Percentiles rank a stretch among this genome's conserved stretches.
Evolutionary conservation across 2,113 vertebrate genomes (phyloP).

Genomic region (Anhinga anhinga): DNA sequence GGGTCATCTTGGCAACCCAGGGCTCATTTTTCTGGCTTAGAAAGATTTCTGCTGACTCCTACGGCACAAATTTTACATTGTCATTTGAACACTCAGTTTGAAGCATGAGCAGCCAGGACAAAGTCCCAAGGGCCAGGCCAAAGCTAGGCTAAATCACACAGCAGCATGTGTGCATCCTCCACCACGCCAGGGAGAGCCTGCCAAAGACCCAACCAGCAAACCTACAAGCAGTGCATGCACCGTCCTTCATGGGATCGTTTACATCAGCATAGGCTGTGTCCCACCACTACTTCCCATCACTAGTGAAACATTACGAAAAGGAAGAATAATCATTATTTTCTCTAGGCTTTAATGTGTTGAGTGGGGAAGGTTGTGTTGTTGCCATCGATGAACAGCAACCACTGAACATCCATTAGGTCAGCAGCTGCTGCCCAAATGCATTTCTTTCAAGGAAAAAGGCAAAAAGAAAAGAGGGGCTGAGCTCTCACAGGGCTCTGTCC

Average conservation of each 20-base stretch:
- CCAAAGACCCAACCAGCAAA: neutral
- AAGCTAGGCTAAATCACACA: neutral
- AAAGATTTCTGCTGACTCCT: neutral
- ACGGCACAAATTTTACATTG: neutral
- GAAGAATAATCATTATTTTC: neutral
- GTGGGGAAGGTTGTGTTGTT: neutral
- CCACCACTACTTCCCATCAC: neutral
- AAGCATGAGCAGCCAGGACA: neutral
- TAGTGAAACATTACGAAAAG: neutral
- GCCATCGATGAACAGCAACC: neutral
- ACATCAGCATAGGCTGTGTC: neutral
- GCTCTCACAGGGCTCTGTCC: neutral
- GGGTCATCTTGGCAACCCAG: conserved; percentile 46
- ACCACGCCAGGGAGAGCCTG: fast-evolving
- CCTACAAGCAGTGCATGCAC: fast-evolving
- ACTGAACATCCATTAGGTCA: neutral
- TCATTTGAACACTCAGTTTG: neutral
- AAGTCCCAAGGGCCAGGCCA: neutral
- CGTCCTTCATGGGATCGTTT: fast-evolving
- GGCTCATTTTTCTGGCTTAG: neutral
- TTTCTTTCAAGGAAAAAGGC: neutral
- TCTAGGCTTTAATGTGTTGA: neutral
- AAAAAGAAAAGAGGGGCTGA: neutral
- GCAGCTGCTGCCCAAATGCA: neutral
- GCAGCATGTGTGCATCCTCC: neutral